Evolutionary conservation across 2,888 invertebrate species (phyloP), one percentile per base, ranked within the genome.

Genomic region (Nymphalis urticae): DNA sequence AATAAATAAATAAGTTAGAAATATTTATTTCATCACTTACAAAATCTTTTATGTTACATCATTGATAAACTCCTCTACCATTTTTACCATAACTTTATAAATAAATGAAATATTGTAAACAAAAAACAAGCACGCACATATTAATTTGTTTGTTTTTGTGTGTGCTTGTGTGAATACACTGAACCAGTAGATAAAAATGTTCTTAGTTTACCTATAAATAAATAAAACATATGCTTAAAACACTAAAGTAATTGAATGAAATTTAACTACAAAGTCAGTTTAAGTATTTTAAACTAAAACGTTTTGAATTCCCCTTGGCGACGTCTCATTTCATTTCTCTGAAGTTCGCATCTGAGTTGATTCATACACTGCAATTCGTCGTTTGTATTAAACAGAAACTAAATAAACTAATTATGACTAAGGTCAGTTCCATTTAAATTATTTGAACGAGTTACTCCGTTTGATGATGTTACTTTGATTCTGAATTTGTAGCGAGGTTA

Each of bases 401-500:
- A 62, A 69, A 72, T 59, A 72, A 63, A 56, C 70, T 69, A 71
- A 75, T 68, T 62, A 66, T 56, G 65, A 42, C 50, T 59, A 50
- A 68, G 70, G 68, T 68, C 62, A 63, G 66, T 66, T 62, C 64
- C 64, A 64, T 72, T 68, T 70, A 68, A 68, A 71, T 69, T 70
- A 72, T 69, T 62, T 68, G 61, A 66, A 54, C 64, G 69, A 71
- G 68, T 62, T 68, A 63, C 48, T 66, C 48, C 66, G 48, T 63
- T 69, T 71, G 71, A 71, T 69, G 68, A 71, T 71, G 71, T 69
- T 69, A 71, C 71, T 71, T 71, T 71, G 69, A 71, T 68, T 68
- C 65, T 66, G 69, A 71, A 66, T 68, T 71, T 71, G 71, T 71
- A 69, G 56, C 59, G 68, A 47, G 69, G 48, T 66, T 62, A 56